phyloP scores from a whole-genome alignment of 2,113 vertebrate species.

The Glaucomys volans region DNA sequence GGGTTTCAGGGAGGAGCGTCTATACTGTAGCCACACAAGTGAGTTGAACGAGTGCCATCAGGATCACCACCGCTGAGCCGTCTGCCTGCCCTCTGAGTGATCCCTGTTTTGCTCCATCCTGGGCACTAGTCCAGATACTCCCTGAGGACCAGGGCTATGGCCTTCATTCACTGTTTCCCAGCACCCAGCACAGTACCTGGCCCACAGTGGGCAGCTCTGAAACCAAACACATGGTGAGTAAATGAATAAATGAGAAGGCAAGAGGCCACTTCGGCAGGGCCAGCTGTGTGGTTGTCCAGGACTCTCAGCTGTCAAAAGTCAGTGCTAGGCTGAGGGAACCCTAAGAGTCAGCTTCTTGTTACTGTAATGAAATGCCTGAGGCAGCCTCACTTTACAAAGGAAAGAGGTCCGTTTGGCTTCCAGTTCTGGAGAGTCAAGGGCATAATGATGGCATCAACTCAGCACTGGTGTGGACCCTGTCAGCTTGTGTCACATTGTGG shows the following conservation, averaged over 20 bases:
- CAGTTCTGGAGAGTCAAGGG: not conserved
- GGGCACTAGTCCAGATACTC: accelerated
- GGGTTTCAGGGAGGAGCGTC: not conserved
- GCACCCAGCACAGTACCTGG: not conserved
- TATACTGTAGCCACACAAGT: not conserved
- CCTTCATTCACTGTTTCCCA: not conserved
- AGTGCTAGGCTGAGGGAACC: not conserved
- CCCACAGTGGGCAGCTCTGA: not conserved
- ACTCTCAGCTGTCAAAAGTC: not conserved
- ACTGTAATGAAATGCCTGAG: not conserved
- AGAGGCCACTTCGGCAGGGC: not conserved
- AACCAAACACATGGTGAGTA: not conserved
- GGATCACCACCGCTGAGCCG: not conserved
- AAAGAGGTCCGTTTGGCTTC: not conserved
- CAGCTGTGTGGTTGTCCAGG: accelerated
- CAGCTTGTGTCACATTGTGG: not conserved
- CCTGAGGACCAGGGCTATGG: accelerated
- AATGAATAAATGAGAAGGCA: not conserved
- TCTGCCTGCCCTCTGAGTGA: not conserved
- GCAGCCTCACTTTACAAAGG: not conserved
- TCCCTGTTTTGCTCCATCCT: not conserved
- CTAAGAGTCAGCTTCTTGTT: not conserved
- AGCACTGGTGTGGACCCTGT: not conserved
- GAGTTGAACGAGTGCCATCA: too few relatives aligned
- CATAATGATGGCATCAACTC: not conserved